Conservation (phyloP, 2,113 vertebrate species). For the Rattus rattus region DNA sequence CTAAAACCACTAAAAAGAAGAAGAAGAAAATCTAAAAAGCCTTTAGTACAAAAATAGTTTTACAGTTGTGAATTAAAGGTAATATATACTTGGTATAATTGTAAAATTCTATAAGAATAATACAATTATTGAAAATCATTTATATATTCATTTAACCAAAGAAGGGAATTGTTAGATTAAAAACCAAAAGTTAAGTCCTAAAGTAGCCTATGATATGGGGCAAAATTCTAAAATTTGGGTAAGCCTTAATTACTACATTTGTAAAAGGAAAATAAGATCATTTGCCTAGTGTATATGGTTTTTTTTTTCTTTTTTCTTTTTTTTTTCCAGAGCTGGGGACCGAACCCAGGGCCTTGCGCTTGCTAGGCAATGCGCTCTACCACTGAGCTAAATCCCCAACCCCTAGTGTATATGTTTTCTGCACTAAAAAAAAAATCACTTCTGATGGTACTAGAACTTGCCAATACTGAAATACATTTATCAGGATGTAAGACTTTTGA, state of each 20-base stretch:
- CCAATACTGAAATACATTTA: slow-evolving; percentile 15
- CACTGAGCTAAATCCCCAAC: no score
- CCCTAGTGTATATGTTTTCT: background rate
- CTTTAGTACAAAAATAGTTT: background rate
- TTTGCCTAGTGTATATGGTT: background rate
- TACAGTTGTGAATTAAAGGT: background rate
- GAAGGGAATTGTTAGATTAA: background rate
- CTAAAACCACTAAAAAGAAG: background rate
- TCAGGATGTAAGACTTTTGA: background rate
- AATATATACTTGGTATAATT: slow-evolving; percentile 5
- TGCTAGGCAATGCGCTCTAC: no score
- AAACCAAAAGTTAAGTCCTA: slow-evolving; percentile 39
- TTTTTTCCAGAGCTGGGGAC: no score
- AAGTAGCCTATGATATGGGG: background rate
- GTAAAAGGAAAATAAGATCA: slow-evolving; percentile 35
- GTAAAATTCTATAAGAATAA: slow-evolving; percentile 40
- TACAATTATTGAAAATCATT: slow-evolving; percentile 34
- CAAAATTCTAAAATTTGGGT: slow-evolving; percentile 47
- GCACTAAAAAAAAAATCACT: slow-evolving; percentile 31
- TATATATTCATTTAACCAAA: slow-evolving; percentile 3
- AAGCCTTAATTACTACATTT: slow-evolving; percentile 21
- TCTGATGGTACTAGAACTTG: slow-evolving; percentile 32
- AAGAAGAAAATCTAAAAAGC: background rate
- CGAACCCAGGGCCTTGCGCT: no score
- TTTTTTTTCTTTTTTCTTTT: no score